Evolutionary conservation across 2,888 invertebrate species (phyloP).

Genomic region (Halocaridina rubra): DNA sequence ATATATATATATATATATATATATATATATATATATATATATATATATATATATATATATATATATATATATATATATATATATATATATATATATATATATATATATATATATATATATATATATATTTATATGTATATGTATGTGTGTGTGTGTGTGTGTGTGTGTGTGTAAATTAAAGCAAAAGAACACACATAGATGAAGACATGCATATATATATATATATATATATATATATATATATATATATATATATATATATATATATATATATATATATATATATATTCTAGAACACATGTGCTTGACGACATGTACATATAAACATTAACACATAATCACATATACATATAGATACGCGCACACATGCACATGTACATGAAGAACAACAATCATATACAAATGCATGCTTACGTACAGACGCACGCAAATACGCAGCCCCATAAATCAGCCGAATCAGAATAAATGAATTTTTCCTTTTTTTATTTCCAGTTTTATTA

Average conservation of each 20-base stretch:
- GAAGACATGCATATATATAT: background rate
- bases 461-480: too few relatives aligned
- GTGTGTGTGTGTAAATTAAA: background rate
- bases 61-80: background rate
- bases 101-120: slow-evolving; percentile 11
- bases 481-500: background rate
- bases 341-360: too few relatives aligned
- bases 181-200: background rate
- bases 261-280: background rate
- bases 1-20: too few relatives aligned
- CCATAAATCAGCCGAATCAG: too few relatives aligned
- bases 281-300: too few relatives aligned
- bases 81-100: background rate
- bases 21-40: background rate
- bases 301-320: too few relatives aligned
- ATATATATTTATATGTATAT: background rate
- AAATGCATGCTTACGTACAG: too few relatives aligned
- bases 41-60: background rate
- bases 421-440: too few relatives aligned
- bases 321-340: too few relatives aligned
- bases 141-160: background rate
- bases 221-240: background rate
- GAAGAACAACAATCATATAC: too few relatives aligned
- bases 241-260: background rate
- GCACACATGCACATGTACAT: too few relatives aligned